phyloP scores from a whole-genome alignment of 2,113 vertebrate species.

The Dipodomys stephensi region DNA sequence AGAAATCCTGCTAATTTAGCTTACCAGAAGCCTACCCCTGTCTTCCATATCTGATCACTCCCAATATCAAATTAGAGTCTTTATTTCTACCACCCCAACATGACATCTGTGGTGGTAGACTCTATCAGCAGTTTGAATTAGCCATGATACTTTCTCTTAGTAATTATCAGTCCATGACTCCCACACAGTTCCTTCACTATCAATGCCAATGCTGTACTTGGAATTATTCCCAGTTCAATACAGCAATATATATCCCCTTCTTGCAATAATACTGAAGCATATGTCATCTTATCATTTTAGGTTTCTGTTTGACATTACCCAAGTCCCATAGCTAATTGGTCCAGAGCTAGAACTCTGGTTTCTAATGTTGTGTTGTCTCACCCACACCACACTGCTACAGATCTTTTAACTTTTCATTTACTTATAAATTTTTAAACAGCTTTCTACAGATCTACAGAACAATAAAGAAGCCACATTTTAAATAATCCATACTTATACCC shows the following conservation, averaged over 20 bases:
- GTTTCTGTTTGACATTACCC: neutral
- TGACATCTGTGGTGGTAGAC: neutral
- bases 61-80: neutral
- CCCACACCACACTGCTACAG: neutral
- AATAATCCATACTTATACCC: constrained; percentile 60
- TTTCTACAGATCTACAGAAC: neutral
- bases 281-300: neutral
- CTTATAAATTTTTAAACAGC: constrained; percentile 69
- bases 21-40: neutral
- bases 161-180: neutral
- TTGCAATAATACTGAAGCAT: neutral
- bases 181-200: neutral
- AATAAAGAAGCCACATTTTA: constrained; percentile 27
- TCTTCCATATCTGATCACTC: neutral
- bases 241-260: neutral
- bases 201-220: neutral
- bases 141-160: neutral
- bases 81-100: neutral
- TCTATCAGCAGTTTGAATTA: neutral
- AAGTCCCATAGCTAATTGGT: neutral
- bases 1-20: neutral
- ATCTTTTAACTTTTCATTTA: neutral
- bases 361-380: neutral
- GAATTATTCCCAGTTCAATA: neutral
- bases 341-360: neutral